phyloP scores from a whole-genome alignment of 2,113 vertebrate genomes.

The Amphiprion percula region DNA sequence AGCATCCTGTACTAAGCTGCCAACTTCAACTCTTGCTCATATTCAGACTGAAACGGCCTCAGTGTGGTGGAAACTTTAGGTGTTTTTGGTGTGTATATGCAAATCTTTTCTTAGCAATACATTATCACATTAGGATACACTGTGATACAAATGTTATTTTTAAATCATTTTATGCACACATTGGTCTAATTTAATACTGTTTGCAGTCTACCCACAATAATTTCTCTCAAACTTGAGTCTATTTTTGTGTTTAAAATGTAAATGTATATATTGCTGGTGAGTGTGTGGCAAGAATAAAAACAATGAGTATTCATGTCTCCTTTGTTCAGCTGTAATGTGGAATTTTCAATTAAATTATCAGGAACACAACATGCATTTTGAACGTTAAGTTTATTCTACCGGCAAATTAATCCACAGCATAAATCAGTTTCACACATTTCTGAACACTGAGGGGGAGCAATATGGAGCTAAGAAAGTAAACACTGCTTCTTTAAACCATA shows the following conservation, averaged over 20 bases:
- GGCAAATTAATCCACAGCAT: conserved; percentile 20
- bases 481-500: neutral
- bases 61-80: neutral
- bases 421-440: neutral
- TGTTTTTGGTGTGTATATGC: neutral
- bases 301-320: neutral
- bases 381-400: conserved; percentile 49
- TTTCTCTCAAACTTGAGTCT: conserved; percentile 21
- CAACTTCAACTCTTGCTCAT: neutral
- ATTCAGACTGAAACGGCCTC: conserved; percentile 37
- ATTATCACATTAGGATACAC: neutral
- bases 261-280: conserved; percentile 54
- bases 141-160: conserved; percentile 4
- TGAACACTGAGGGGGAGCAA: neutral
- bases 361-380: neutral
- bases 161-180: conserved; percentile 10
- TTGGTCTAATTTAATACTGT: neutral
- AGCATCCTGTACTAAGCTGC: neutral
- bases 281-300: conserved; percentile 56
- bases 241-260: conserved; percentile 50
- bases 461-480: too few species aligned
- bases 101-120: neutral
- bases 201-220: neutral
- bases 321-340: neutral
- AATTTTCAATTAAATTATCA: too few species aligned